Evolutionary conservation across 1,140 invertebrate genomes (phyloP).

Genomic region (Bactericera cockerelli): DNA sequence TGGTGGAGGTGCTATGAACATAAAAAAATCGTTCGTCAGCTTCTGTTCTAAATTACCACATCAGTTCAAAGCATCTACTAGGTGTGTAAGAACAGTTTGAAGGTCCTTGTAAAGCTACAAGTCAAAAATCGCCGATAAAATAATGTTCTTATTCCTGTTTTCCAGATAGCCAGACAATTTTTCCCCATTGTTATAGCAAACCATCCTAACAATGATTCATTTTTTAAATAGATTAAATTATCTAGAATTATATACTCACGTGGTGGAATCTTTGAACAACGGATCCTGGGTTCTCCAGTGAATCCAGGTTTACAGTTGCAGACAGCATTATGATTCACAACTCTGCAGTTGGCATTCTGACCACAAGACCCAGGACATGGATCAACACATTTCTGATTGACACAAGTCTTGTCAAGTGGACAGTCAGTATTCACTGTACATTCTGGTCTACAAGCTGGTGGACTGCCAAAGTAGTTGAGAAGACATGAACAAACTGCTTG

Average conservation of each 20-base stretch:
- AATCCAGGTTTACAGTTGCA: constrained; percentile 49
- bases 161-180: too few relatives aligned
- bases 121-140: too few relatives aligned
- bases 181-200: too few relatives aligned
- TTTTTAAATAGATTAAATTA: too few relatives aligned
- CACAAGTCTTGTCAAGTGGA: constrained; percentile 45
- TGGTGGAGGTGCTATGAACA: constrained; percentile 18
- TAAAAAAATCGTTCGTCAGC: too few relatives aligned
- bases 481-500: constrained; percentile 50
- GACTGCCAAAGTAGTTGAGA: constrained; percentile 43
- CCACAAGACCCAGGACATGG: constrained; percentile 55
- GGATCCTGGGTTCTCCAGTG: constrained; percentile 51
- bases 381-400: constrained; percentile 50
- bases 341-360: constrained; percentile 42
- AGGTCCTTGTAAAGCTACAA: too few relatives aligned
- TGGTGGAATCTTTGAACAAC: constrained; percentile 34
- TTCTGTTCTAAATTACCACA: too few relatives aligned
- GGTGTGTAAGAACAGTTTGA: too few relatives aligned
- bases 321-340: constrained; percentile 48
- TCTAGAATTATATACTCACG: constrained; percentile 26
- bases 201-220: too few relatives aligned
- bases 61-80: too few relatives aligned
- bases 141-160: too few relatives aligned
- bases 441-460: constrained; percentile 55
- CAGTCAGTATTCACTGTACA: constrained; percentile 59